These are phyloP conservation scores for Euproctis similis DNA, from an alignment of 2,888 invertebrate genomes.

Conservation along the genomic window DNA sequence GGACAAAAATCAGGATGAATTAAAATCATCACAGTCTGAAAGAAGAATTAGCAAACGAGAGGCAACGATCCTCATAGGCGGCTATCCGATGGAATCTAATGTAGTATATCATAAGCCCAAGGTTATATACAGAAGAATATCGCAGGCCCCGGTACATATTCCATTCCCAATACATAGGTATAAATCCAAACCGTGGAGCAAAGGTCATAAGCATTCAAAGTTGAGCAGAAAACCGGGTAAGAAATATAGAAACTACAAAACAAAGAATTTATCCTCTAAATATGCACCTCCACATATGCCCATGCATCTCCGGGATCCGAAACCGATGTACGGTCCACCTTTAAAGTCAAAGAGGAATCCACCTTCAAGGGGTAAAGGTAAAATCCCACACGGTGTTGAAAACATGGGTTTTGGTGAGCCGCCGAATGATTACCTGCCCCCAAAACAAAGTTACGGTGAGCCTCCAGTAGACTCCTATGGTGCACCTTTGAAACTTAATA, in stretches of 20 bases:
- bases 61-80: constrained; percentile 41
- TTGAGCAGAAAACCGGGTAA: constrained; percentile 33
- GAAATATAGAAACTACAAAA: constrained; percentile 33
- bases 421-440: constrained; percentile 30
- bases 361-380: constrained; percentile 14
- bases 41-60: constrained; percentile 39
- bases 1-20: constrained; percentile 7
- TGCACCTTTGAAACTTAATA: constrained; percentile 30
- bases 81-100: constrained; percentile 6
- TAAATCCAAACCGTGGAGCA: constrained; percentile 35
- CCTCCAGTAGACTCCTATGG: constrained; percentile 52
- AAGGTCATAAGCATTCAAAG: constrained; percentile 33
- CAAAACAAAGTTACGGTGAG: constrained; percentile 33
- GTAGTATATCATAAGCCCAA: constrained; percentile 36
- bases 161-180: constrained; percentile 30
- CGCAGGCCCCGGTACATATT: constrained; percentile 30
- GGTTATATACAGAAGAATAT: constrained; percentile 40
- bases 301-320: constrained; percentile 9
- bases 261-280: constrained; percentile 6
- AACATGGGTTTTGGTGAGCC: constrained; percentile 53
- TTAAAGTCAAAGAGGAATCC: constrained; percentile 26
- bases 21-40: constrained; percentile 2
- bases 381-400: constrained; percentile 21
- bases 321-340: constrained; percentile 31
- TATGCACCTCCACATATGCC: neutral